Base-by-base conservation (phyloP, 2,888 invertebrate species). In the Diarsia dahlii region DNA sequence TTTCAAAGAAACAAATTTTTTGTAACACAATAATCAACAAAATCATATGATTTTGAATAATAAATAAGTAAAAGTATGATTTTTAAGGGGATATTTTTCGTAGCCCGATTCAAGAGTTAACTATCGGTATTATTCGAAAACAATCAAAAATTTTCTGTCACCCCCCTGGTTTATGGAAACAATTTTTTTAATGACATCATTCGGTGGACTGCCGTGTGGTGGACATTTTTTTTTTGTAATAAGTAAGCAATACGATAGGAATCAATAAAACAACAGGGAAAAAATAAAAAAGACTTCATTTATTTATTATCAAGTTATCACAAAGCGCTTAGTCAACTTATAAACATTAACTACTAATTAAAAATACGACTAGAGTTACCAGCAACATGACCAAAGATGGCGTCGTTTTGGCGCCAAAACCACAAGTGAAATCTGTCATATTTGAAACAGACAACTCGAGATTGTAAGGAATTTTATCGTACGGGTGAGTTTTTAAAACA, bases 381-480 rank as follows among this genome's bases (percentile, higher is more conserved):
- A 93, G 18, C 54, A 93, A 75, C 54, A 92, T 50, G 18, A 91
- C 48, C 12, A 91, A 77, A 64, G 91, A 88, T 56, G 94, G 92
- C 73, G 87, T 82, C 12, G 81, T 69, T 84, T 87, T 92, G 65
- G 85, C 88, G 78, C 91, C 92, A 80, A 91, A 90, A 88, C 84
- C 91, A 56, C 89, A 90, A 52, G 86, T 73, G 45, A 92, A 90
- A 58, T 94, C 92, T 9, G 89, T 90, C 48, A 89, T 79, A 80
- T 93, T 91, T 63, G 86, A 79, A 74, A 94, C 79, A 18, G 82
- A 88, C 45, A 91, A 90, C 92, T 97, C 97, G 60, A 94, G 94
- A 90, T 93, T 96, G 23, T 93, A 89, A 0, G 95, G 95, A 58
- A 96, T 93, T 65, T 93, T 92, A 71, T 91, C 86, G 64, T 94